A percentile compares a stretch with the other conserved stretches of the same genome.
These are phyloP conservation scores for Coptodon bakossiorum DNA, from an alignment of 2,113 vertebrate genomes.

Conservation along the genomic window DNA sequence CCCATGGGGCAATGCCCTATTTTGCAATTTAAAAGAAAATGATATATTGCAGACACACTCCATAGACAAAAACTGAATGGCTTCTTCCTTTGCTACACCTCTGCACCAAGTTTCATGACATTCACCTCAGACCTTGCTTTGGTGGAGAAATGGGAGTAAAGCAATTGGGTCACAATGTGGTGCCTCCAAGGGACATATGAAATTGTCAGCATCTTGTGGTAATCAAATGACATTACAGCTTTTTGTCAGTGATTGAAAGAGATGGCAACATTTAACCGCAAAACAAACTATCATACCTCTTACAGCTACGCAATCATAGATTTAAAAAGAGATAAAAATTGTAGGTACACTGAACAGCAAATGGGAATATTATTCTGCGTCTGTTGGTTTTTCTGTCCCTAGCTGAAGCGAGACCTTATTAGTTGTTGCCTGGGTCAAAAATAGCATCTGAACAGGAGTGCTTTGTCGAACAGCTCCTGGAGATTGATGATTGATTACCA, in stretches of 20 bases:
- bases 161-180: slow-evolving; percentile 43
- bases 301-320: not conserved
- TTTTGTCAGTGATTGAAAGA: not conserved
- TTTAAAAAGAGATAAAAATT: not conserved
- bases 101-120: not conserved
- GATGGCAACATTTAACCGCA: not conserved
- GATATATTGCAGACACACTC: not conserved
- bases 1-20: not conserved
- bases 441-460: slow-evolving; percentile 40
- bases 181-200: slow-evolving; percentile 10
- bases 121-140: not conserved
- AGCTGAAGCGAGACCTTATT: not conserved
- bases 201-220: slow-evolving; percentile 38
- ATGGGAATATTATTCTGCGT: not conserved
- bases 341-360: not conserved
- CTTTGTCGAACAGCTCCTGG: slow-evolving; percentile 38
- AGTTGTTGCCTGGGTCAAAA: slow-evolving; percentile 26
- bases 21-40: not conserved
- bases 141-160: not conserved
- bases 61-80: not conserved
- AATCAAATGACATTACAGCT: slow-evolving; percentile 34
- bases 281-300: not conserved
- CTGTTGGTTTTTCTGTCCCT: not conserved
- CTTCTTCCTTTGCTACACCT: not conserved
- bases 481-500: slow-evolving; percentile 66